Evolutionary conservation across 2,797 vertebrate genomes (phyloP), one percentile per base, ranked within the genome.

Genomic region (Acanthopagrus latus): DNA sequence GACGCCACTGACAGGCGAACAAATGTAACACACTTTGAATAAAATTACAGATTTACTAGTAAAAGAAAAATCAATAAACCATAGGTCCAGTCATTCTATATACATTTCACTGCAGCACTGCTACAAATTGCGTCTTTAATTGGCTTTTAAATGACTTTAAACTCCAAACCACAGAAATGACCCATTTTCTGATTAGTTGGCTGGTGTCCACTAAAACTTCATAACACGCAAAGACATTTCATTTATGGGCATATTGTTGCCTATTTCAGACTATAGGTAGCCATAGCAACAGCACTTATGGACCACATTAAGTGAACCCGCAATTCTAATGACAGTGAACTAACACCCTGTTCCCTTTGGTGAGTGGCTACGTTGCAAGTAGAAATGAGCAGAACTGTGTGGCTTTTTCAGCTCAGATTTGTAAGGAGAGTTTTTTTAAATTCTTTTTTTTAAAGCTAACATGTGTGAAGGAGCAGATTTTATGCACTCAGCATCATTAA

Each of bases 251-350:
- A 44, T 1, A 4, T 43, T 60, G 46, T 46, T 2, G 38, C 38
- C 38, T 41, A 44, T 33, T 43, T 66, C 55, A 48, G 41, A 67
- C 47, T 17, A 18, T 13, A 43, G 56, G 64, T 73, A 55, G 72
- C 56, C 41, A n/a, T 55, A 62, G 43, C 50, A 44, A 74, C 50
- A 27, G 7, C 1, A 51, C 16, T n/a, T 50, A 9, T 2, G 14
- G 23, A 10, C 44, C 16, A 29, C 25, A 27, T 47, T 6, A 38
- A 8, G 0, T 27, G 16, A 65, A 20, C 33, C 12, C 5, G 20
- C 27, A 18, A 57, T 21, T 12, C 14, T 38, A 16, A 54, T 16
- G 0, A 66, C 9, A 29, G 6, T 27, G 8, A 43, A 38, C 33
- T 59, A 23, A 33, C n/a, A 13, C 33, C 4, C 3, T n/a, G 13